Conservation (phyloP, 2,888 invertebrate species). For the Morpho helenor region DNA sequence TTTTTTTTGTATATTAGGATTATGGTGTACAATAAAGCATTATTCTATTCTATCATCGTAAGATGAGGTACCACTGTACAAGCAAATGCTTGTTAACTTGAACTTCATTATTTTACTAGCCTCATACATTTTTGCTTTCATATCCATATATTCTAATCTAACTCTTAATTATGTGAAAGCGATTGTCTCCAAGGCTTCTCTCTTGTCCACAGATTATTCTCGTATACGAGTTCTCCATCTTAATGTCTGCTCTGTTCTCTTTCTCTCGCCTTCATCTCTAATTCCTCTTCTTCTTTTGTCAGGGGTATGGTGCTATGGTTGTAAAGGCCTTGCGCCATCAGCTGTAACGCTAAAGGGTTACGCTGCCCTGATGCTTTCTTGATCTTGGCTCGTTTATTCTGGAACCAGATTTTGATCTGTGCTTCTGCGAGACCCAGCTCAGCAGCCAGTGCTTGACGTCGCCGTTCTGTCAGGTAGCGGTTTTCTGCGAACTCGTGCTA, state of each 20-base stretch:
- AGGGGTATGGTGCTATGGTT: conserved; percentile 82
- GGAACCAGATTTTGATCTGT: conserved; percentile 98
- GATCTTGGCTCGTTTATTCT: conserved; percentile 97
- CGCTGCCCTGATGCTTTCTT: conserved; percentile 94
- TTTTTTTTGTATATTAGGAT: too few species aligned
- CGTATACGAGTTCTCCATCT: conserved; percentile 13
- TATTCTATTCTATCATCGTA: too few species aligned
- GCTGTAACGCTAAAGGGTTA: conserved; percentile 91
- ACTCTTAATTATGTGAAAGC: too few species aligned
- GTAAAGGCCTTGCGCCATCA: conserved; percentile 96
- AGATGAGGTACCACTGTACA: too few species aligned
- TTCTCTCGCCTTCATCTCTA: conserved; percentile 62
- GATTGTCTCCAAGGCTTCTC: neutral
- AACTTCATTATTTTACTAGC: too few species aligned
- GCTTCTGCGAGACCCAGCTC: conserved; percentile 96
- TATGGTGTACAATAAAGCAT: too few species aligned
- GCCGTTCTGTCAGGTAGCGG: conserved; percentile 94
- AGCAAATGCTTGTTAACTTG: too few species aligned
- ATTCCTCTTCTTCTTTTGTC: conserved; percentile 36
- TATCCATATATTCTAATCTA: too few species aligned
- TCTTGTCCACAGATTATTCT: too few species aligned
- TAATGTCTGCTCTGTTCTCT: conserved; percentile 61
- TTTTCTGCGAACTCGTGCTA: conserved; percentile 95
- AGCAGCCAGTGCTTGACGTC: conserved; percentile 92
- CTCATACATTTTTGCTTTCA: too few species aligned